These are phyloP conservation scores for Caloenas nicobarica DNA, from an alignment of 2,113 vertebrate species.

Conservation along the genomic window DNA sequence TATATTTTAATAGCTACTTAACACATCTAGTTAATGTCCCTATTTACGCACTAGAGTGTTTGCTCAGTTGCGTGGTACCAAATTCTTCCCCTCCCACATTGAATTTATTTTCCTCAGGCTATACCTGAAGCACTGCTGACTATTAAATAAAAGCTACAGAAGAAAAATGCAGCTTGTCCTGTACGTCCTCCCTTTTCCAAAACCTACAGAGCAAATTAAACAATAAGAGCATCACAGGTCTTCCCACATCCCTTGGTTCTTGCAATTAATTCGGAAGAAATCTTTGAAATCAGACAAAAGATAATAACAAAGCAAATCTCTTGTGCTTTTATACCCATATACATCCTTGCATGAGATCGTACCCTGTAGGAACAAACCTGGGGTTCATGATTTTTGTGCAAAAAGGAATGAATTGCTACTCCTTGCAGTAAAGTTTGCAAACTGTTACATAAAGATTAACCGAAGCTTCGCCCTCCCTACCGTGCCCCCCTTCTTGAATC, in stretches of 20 bases:
- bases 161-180: neutral
- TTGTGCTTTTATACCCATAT: accelerated
- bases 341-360: accelerated
- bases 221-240: neutral
- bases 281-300: neutral
- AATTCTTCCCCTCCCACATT: neutral
- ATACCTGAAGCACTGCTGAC: neutral
- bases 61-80: no score
- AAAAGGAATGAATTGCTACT: neutral
- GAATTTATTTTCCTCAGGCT: neutral
- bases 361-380: neutral
- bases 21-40: accelerated
- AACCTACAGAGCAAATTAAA: neutral
- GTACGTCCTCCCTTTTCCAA: neutral
- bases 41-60: neutral
- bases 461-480: neutral
- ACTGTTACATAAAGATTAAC: neutral
- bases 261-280: neutral
- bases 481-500: neutral
- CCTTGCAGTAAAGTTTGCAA: neutral
- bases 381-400: neutral
- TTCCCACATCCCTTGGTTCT: neutral
- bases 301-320: neutral
- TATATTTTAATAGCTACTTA: neutral
- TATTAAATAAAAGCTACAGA: neutral